phyloP scores from a whole-genome alignment of 2,113 vertebrate species.

The Strigops habroptila region DNA sequence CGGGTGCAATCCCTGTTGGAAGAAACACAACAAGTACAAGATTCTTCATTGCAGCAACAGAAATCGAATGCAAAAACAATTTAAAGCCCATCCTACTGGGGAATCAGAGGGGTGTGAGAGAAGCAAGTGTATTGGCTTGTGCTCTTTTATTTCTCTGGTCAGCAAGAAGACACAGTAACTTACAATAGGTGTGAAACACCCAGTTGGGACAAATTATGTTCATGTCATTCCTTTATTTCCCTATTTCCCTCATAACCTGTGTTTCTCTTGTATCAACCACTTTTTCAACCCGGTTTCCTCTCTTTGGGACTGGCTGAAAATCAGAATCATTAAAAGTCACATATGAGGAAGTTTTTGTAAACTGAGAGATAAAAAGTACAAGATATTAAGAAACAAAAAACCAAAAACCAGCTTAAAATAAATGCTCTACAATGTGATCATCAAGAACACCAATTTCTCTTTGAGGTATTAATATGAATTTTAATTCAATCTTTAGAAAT shows the following conservation, averaged over 20 bases:
- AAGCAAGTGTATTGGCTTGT: neutral
- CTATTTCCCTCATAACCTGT: neutral
- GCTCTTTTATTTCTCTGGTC: neutral
- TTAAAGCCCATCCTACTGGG: neutral
- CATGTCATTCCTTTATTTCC: constrained; percentile 6
- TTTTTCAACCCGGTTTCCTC: neutral
- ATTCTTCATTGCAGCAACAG: neutral
- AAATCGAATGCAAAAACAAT: neutral
- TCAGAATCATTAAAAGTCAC: neutral
- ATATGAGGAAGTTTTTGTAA: neutral
- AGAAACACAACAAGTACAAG: neutral
- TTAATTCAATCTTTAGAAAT: neutral
- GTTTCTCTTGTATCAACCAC: neutral
- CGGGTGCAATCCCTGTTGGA: neutral
- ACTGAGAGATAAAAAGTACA: neutral
- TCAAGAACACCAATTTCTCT: neutral
- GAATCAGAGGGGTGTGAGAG: neutral
- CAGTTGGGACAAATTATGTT: constrained; percentile 9
- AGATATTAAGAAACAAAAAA: neutral
- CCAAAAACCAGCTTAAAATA: accelerated
- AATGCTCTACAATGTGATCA: neutral
- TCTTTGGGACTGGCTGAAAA: neutral
- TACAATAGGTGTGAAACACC: neutral
- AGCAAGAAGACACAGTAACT: neutral
- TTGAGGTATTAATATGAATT: neutral